These are phyloP conservation scores for Stenodera caucasica DNA, from an alignment of 2,888 invertebrate species.

Conservation along the genomic window DNA sequence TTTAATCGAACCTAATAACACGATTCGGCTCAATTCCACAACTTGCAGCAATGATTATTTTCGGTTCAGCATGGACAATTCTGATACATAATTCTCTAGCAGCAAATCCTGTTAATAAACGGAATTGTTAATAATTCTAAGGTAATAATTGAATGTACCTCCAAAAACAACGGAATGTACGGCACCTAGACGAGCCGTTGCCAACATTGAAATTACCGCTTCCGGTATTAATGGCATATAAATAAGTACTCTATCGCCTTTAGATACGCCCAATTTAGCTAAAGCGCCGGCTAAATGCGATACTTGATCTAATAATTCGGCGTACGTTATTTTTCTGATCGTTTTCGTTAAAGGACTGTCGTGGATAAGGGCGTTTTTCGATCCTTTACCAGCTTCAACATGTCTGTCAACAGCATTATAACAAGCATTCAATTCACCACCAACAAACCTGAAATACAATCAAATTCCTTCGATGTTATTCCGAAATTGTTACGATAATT, in stretches of 20 bases:
- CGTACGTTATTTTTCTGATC: conserved; percentile 76
- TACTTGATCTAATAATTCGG: conserved; percentile 77
- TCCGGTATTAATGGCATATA: conserved; percentile 96
- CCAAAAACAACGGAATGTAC: conserved; percentile 96
- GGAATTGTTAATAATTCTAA: background rate
- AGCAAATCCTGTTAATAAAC: conserved; percentile 74
- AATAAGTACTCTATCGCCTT: conserved; percentile 85
- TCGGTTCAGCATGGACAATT: conserved; percentile 87
- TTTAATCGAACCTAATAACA: conserved; percentile 67
- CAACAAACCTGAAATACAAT: conserved; percentile 70
- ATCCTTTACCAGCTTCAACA: conserved; percentile 75
- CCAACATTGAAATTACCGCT: conserved; percentile 86
- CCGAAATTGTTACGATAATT: background rate
- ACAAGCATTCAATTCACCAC: conserved; percentile 90
- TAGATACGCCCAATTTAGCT: conserved; percentile 72
- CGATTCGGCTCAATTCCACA: conserved; percentile 89
- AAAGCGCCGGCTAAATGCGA: conserved; percentile 79
- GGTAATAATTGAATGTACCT: conserved; percentile 57
- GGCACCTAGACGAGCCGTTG: conserved; percentile 84
- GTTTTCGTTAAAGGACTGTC: conserved; percentile 87
- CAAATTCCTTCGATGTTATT: background rate
- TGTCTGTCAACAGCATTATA: conserved; percentile 93
- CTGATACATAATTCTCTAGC: conserved; percentile 83
- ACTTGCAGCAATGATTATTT: conserved; percentile 85
- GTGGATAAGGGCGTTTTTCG: conserved; percentile 80